phyloP scores from a whole-genome alignment of 2,797 vertebrate genomes.

The Masticophis lateralis region DNA sequence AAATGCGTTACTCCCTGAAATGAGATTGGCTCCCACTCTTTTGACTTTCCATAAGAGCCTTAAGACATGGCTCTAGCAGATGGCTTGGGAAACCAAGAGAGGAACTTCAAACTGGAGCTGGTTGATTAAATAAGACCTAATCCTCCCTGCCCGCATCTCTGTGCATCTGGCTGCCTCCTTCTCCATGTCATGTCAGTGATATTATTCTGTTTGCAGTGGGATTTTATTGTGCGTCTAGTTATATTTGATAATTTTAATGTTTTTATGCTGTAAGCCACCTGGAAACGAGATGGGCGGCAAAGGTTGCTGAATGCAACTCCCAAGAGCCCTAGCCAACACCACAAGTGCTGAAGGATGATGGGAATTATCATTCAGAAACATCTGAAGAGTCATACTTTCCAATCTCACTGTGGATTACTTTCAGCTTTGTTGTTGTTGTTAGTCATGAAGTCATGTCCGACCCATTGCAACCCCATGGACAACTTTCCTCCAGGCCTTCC shows the following conservation, averaged over 20 bases:
- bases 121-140: neutral
- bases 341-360: neutral
- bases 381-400: neutral
- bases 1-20: neutral
- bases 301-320: neutral
- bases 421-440: neutral
- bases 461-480: no score
- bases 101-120: neutral
- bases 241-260: neutral
- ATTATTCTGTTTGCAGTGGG: neutral
- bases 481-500: no score
- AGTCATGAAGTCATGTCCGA: no score
- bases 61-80: neutral
- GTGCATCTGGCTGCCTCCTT: neutral
- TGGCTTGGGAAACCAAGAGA: neutral
- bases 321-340: neutral
- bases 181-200: neutral
- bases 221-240: neutral
- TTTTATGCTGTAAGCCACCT: neutral
- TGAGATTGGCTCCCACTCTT: neutral
- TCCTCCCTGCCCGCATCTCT: neutral
- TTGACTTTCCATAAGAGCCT: neutral
- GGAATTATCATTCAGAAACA: neutral
- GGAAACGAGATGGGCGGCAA: neutral
- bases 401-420: neutral